A percentile compares a stretch with the other conserved stretches of the same genome.
phyloP scores from a whole-genome alignment of 2,113 vertebrate genomes.

The Corythoichthys intestinalis region DNA sequence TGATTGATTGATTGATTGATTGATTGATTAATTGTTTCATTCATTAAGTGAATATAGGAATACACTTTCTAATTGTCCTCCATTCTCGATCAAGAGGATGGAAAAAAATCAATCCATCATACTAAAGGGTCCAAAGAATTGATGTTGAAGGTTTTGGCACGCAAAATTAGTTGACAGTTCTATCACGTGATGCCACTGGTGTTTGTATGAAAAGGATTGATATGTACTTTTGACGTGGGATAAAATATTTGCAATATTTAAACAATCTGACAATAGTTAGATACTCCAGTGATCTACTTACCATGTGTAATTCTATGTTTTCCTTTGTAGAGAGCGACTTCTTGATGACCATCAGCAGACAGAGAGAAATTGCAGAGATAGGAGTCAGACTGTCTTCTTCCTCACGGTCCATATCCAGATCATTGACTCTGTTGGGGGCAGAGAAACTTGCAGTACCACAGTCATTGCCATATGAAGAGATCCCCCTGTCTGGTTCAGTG shows the following conservation, averaged over 20 bases:
- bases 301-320: background rate
- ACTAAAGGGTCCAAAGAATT: background rate
- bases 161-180: background rate
- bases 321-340: slow-evolving; percentile 7
- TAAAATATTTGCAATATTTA: background rate
- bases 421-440: background rate
- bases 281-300: background rate
- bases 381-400: slow-evolving; percentile 3
- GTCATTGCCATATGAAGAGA: slow-evolving; percentile 7
- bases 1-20: too few relatives aligned
- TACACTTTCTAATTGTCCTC: background rate
- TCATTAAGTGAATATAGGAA: background rate
- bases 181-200: background rate
- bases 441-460: background rate
- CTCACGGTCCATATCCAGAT: slow-evolving; percentile 1
- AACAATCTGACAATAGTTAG: background rate
- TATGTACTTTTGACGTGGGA: background rate
- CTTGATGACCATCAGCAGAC: slow-evolving; percentile 3
- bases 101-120: background rate
- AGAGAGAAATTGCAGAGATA: background rate
- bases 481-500: background rate
- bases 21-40: too few relatives aligned
- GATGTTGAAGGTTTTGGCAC: background rate
- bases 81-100: background rate
- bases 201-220: background rate